These are phyloP conservation scores for Trinorchestia longiramus DNA, from an alignment of 1,140 invertebrate species.

Conservation along the genomic window DNA sequence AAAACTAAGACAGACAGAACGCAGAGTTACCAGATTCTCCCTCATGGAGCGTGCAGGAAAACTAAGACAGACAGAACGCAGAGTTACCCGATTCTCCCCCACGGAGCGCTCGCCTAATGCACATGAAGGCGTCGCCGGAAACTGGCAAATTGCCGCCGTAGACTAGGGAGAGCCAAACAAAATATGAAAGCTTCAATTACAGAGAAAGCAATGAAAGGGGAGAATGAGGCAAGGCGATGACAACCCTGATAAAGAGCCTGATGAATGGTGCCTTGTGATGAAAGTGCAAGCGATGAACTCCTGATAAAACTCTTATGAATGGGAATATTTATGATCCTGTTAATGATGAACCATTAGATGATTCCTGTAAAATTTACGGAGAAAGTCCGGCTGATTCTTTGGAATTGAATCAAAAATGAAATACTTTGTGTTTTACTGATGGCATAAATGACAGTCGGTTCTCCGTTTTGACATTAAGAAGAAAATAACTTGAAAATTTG, in stretches of 20 bases:
- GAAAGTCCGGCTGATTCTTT: background rate
- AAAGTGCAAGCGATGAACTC: background rate
- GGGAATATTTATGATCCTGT: background rate
- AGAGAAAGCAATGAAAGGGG: conserved; percentile 52
- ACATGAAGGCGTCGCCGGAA: conserved; percentile 46
- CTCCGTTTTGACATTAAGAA: background rate
- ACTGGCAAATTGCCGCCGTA: conserved; percentile 54
- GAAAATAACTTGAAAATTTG: too few relatives aligned
- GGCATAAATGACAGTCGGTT: background rate
- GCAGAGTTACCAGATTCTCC: background rate
- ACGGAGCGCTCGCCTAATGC: conserved; percentile 36
- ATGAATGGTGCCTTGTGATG: conserved; percentile 33
- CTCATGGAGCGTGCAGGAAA: background rate
- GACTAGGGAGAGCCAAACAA: conserved; percentile 48
- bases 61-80: background rate
- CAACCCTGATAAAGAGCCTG: conserved; percentile 34
- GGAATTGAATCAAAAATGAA: too few relatives aligned
- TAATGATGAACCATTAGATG: background rate
- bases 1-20: background rate
- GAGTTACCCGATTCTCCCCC: background rate
- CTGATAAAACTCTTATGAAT: background rate
- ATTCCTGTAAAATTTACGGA: background rate
- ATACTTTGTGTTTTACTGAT: too few relatives aligned
- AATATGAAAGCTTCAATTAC: conserved; percentile 54
- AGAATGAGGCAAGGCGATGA: conserved; percentile 42